A percentile compares a stretch with the other conserved stretches of the same genome.
Conservation (phyloP, 2,888 invertebrate genomes). For the Loripinus fragilis region DNA sequence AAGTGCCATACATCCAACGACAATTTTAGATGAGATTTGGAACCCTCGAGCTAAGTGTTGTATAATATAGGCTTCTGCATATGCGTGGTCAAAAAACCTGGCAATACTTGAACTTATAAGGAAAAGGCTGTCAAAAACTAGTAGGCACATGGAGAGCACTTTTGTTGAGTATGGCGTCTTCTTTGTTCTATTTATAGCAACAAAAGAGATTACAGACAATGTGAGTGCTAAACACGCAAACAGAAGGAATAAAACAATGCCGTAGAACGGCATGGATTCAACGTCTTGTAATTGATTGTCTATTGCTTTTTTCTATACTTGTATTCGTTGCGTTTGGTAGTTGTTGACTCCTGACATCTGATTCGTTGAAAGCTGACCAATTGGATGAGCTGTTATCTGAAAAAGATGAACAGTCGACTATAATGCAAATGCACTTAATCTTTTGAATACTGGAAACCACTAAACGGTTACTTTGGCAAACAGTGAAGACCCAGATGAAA, state of each 20-base stretch:
- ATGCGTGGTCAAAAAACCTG: neutral
- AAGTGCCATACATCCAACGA: neutral
- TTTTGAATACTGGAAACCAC: too few species aligned
- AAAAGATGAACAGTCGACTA: too few species aligned
- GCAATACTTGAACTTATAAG: neutral
- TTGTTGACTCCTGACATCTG: too few species aligned
- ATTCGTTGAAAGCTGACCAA: too few species aligned
- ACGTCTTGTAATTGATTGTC: too few species aligned
- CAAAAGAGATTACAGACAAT: neutral
- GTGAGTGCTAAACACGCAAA: neutral
- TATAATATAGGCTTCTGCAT: neutral
- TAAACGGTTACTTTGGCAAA: too few species aligned
- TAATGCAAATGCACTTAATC: too few species aligned
- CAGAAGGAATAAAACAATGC: neutral
- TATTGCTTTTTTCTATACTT: too few species aligned
- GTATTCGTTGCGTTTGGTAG: too few species aligned
- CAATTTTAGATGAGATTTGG: neutral
- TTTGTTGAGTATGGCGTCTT: neutral
- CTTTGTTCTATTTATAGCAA: neutral
- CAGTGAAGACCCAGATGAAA: too few species aligned
- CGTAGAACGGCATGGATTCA: too few species aligned
- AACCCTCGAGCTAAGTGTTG: neutral
- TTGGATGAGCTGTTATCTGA: too few species aligned
- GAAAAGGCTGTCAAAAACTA: neutral
- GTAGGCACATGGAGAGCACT: neutral